phyloP scores from a whole-genome alignment of 2,797 vertebrate genomes.

The Labroides dimidiatus region DNA sequence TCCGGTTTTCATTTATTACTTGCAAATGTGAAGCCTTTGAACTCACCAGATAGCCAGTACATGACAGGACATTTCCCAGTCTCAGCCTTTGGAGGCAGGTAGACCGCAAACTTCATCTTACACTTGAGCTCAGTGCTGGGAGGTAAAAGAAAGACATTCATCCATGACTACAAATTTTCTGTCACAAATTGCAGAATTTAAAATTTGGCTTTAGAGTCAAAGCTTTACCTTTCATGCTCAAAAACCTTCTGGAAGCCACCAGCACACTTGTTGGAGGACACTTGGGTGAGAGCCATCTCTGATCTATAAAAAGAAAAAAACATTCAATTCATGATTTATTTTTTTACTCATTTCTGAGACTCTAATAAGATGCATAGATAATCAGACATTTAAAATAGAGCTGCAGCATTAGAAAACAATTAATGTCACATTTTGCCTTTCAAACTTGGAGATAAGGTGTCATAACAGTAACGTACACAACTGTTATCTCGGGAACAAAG shows the following conservation, averaged over 20 bases:
- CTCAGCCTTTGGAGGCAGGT: slow-evolving; percentile 93
- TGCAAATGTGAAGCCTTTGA: no score
- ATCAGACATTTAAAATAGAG: no score
- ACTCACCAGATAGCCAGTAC: slow-evolving; percentile 94
- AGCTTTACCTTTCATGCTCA: slow-evolving; percentile 92
- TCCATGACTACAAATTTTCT: neutral
- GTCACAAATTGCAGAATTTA: no score
- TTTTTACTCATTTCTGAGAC: no score
- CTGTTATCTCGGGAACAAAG: slow-evolving; percentile 7
- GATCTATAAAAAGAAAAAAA: slow-evolving; percentile 15
- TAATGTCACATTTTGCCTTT: neutral
- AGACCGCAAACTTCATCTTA: slow-evolving; percentile 97
- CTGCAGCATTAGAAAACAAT: no score
- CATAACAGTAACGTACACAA: neutral
- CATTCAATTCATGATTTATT: no score
- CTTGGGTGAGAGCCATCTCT: slow-evolving; percentile 90
- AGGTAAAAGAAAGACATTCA: neutral
- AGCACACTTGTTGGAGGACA: slow-evolving; percentile 93
- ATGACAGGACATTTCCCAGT: slow-evolving; percentile 90
- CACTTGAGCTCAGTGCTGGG: slow-evolving; percentile 92
- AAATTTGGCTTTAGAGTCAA: neutral
- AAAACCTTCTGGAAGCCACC: slow-evolving; percentile 97
- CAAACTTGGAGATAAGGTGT: neutral
- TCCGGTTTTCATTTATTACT: no score
- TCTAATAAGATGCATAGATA: no score